Conservation (phyloP, 2,113 vertebrate species). For the Nannobrachium achirus region DNA sequence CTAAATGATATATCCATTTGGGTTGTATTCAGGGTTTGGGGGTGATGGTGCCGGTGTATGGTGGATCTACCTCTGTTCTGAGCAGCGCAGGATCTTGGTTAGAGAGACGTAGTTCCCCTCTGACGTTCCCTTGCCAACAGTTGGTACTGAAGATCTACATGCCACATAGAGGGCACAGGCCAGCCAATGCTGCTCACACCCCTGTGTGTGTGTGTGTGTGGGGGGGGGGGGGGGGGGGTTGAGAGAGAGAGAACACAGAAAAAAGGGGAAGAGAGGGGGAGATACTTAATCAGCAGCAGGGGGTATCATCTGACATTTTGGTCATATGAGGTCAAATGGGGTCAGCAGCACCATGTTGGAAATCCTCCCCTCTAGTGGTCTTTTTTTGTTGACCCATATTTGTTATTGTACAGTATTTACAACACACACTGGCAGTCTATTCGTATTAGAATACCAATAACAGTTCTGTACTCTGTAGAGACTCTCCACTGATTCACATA, state of each 20-base stretch:
- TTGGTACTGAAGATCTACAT: constrained; percentile 90
- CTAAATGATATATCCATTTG: too few species aligned
- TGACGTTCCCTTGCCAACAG: constrained; percentile 86
- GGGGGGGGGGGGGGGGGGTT: background rate
- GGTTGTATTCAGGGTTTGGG: background rate
- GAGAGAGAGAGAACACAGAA: background rate
- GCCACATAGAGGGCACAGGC: constrained; percentile 93
- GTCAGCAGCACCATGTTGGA: constrained; percentile 5
- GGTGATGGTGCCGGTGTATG: constrained; percentile 3
- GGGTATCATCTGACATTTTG: background rate
- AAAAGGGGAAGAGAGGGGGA: background rate
- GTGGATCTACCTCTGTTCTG: constrained; percentile 86
- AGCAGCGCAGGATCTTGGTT: constrained; percentile 88
- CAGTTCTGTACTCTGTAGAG: too few species aligned
- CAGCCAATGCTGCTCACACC: constrained; percentile 92
- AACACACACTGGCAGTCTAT: too few species aligned
- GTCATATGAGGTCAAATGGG: background rate
- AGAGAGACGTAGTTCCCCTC: constrained; percentile 96
- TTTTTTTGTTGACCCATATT: constrained; percentile 2
- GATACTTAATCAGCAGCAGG: background rate
- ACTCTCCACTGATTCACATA: too few species aligned
- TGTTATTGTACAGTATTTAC: background rate
- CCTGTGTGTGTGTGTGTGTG: constrained; percentile 70
- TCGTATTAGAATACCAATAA: too few species aligned
- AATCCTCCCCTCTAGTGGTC: constrained; percentile 12